Conservation (phyloP, 2,113 vertebrate genomes). For the Mesoclemmys tuberculata region DNA sequence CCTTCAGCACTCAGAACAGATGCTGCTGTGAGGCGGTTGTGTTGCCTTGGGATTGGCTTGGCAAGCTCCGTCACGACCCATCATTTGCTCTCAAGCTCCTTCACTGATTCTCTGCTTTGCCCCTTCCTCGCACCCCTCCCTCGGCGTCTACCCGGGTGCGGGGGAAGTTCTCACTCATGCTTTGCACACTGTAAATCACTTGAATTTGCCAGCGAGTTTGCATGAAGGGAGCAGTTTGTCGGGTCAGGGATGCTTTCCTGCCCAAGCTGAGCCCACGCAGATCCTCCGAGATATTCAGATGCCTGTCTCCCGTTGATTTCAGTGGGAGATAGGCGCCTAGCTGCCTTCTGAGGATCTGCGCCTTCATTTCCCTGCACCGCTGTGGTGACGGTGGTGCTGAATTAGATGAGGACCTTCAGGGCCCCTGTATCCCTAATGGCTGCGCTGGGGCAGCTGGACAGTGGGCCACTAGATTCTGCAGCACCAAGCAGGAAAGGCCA, state of each 20-base stretch:
- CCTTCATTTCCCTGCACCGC: neutral
- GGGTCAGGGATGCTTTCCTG: neutral
- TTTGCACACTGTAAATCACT: neutral
- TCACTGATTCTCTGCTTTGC: neutral
- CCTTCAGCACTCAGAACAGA: too few species aligned
- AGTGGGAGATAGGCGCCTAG: neutral
- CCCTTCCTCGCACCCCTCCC: neutral
- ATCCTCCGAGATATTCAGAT: neutral
- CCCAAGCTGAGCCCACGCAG: fast-evolving
- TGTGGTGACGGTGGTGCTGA: too few species aligned
- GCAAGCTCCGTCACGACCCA: neutral
- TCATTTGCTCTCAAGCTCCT: neutral
- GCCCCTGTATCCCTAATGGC: fast-evolving
- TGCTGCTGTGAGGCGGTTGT: neutral
- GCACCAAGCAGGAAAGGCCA: too few species aligned
- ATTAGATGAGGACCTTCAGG: neutral
- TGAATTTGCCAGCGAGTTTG: neutral
- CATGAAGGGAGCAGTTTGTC: neutral
- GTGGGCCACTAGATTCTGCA: neutral
- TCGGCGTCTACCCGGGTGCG: too few species aligned
- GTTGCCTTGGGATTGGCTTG: neutral
- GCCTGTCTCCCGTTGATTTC: neutral
- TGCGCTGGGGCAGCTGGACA: neutral
- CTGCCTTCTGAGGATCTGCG: neutral
- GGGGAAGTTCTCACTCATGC: neutral